Evolutionary conservation across 2,113 vertebrate genomes (phyloP).

Genomic region (Bufo bufo): DNA sequence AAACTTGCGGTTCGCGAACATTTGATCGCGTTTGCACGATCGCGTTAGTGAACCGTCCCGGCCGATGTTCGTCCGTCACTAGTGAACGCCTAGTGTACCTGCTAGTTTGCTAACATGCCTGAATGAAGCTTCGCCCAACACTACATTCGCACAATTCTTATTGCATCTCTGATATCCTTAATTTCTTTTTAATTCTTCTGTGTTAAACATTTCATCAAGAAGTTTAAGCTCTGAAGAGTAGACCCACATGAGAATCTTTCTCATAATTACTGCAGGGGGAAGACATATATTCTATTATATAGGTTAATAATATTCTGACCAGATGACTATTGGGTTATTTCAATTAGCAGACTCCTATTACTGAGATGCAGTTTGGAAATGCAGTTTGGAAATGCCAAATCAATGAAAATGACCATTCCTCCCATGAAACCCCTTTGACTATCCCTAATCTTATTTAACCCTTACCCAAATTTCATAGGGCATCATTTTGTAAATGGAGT

Average conservation of each 20-base stretch:
- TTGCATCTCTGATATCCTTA: background rate
- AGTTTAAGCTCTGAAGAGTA: background rate
- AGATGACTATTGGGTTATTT: background rate
- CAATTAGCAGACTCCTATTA: background rate
- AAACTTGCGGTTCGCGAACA: too few relatives aligned
- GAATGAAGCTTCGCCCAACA: background rate
- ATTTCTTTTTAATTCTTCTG: background rate
- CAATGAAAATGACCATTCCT: too few relatives aligned
- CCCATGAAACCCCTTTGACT: too few relatives aligned
- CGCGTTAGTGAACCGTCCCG: too few relatives aligned
- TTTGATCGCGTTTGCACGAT: too few relatives aligned
- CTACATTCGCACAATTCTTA: background rate
- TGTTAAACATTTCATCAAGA: background rate
- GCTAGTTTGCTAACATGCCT: background rate
- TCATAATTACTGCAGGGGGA: background rate
- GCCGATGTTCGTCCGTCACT: too few relatives aligned
- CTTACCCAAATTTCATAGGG: too few relatives aligned
- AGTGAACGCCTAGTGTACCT: too few relatives aligned
- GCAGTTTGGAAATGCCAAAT: too few relatives aligned
- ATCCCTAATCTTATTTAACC: too few relatives aligned
- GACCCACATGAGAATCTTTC: background rate
- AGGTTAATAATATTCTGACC: background rate
- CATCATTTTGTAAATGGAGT: too few relatives aligned
- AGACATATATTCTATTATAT: background rate
- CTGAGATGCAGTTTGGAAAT: too few relatives aligned